Base-by-base conservation (phyloP, 2,797 vertebrate genomes). In the Eremophila alpestris region DNA sequence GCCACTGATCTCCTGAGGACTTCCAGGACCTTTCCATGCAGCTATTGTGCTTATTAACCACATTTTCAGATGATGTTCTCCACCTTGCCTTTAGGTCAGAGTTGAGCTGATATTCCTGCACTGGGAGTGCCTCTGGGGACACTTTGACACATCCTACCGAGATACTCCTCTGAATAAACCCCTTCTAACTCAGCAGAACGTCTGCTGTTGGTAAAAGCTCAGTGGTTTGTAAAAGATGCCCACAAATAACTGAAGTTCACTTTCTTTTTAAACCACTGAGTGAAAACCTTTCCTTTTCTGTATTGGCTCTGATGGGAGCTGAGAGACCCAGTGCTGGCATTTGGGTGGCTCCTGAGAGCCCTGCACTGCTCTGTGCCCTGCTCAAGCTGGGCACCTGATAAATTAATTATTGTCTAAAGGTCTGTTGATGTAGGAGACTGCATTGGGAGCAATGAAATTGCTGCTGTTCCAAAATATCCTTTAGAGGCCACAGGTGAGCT, bases 11-110 rank as follows among this genome's bases (percentile, higher is more conserved):
- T 43, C 67, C 41, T 69, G 4, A 13, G 13, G 7, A 26, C 16
- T 8, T 32, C 58, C 24, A 51, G 52, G 30, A 45, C 21, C 16
- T 75, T 56, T 55, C 34, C 45, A 15, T 2, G 0, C 10, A 64
- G 21, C 27, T 46, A 0, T 63, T 78, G 55, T 36, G 24, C 15
- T 71, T 51, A 30, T 55, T 79, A 67, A 38, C 18, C 0, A 0
- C 30, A 16, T 69, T 86, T 83, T 15, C 30, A 46, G 49, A 2
- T 45, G 20, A 55, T 29, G 16, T 4, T 70, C 2, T 79, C 20
- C 29, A 27, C 18, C 36, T 23, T 41, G 20, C 32, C 68, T 69
- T 46, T 30, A 63, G 64, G 22, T 67, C 34, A n/a, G 49, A 63
- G 12, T 49, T 43, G 32, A 87, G 16, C 59, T 73, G 70, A 29